Percentiles rank a stretch among this genome's conserved stretches.
phyloP scores from a whole-genome alignment of 2,888 invertebrate species.

The Phragmatobia fuliginosa region DNA sequence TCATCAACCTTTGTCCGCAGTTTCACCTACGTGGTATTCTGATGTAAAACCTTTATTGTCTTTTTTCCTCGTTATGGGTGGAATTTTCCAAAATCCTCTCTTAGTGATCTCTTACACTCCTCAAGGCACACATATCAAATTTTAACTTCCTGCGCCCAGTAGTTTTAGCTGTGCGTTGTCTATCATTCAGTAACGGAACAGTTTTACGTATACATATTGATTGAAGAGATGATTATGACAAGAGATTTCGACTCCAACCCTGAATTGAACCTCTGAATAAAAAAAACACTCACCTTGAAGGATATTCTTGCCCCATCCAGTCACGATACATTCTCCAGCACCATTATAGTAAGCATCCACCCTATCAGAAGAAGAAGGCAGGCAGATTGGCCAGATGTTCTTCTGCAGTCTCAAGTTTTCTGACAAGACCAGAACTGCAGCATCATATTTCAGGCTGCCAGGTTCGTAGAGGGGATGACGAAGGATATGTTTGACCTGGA shows the following conservation, averaged over 20 bases:
- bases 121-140: no score
- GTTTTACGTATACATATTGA: no score
- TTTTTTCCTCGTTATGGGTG: no score
- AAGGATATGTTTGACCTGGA: constrained; percentile 89
- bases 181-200: no score
- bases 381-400: constrained; percentile 92
- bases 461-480: constrained; percentile 90
- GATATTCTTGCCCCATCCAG: constrained; percentile 94
- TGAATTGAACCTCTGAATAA: background rate
- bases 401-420: constrained; percentile 88
- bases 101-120: no score
- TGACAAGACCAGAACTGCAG: constrained; percentile 90
- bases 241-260: background rate
- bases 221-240: no score
- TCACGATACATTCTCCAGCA: constrained; percentile 90
- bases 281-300: constrained; percentile 88
- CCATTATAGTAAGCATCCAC: constrained; percentile 87
- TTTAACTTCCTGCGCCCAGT: no score
- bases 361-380: constrained; percentile 81
- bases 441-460: constrained; percentile 88
- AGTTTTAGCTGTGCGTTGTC: no score
- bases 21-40: no score
- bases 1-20: no score
- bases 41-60: no score
- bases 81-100: no score